Evolutionary conservation across 2,797 vertebrate genomes (phyloP).

Genomic region (Capromys pilorides): DNA sequence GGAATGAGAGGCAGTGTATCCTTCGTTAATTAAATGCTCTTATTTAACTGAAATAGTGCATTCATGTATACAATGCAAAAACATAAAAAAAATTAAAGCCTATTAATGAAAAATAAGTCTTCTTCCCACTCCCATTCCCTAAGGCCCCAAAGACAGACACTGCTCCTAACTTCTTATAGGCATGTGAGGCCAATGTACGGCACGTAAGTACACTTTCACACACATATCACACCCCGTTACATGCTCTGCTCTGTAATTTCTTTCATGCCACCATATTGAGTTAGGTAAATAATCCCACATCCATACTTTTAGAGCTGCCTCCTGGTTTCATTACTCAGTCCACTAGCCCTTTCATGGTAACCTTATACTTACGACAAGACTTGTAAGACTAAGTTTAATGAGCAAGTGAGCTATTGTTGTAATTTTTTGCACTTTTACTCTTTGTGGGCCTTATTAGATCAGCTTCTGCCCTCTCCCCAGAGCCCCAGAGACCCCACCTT

Average conservation of each 20-base stretch:
- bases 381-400: constrained; percentile 18
- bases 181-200: not conserved
- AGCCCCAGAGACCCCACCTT: not conserved
- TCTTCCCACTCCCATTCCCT: not conserved
- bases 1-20: constrained; percentile 17
- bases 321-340: not conserved
- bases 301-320: not conserved
- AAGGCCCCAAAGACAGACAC: not conserved
- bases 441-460: not conserved
- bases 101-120: constrained; percentile 15
- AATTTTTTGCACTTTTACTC: not conserved
- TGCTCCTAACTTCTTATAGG: not conserved
- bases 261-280: not conserved
- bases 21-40: not conserved
- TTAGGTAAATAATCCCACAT: constrained; percentile 15
- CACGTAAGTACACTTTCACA: not conserved
- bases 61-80: not conserved
- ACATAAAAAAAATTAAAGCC: not conserved
- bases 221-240: not conserved
- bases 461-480: not conserved
- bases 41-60: constrained; percentile 16
- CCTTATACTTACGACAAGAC: not conserved
- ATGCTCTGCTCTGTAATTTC: not conserved
- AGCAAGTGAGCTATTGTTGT: not conserved
- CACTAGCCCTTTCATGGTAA: not conserved